Evolutionary conservation across 1,140 invertebrate genomes (phyloP).

Genomic region (Trachymyrmex cornetzi): DNA sequence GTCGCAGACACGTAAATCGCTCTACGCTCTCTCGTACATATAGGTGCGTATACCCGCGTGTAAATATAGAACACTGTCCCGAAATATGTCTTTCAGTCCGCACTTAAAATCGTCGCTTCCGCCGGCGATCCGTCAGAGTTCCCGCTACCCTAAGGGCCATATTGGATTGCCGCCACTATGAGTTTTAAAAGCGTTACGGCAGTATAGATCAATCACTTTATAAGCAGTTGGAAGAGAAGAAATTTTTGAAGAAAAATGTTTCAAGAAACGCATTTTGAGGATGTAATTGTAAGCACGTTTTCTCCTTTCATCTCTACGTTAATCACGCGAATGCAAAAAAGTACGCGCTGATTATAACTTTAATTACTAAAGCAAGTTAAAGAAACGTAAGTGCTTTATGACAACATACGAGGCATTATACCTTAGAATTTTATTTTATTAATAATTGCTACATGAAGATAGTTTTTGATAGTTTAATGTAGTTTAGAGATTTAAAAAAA

Average conservation of each 20-base stretch:
- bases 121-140: constrained; percentile 51
- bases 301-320: background rate
- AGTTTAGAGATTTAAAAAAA: background rate
- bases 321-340: background rate
- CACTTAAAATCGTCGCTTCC: constrained; percentile 80
- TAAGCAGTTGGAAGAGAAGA: background rate
- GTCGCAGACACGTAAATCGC: constrained; percentile 86
- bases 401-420: background rate
- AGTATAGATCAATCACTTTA: constrained; percentile 10
- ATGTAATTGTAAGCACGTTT: background rate
- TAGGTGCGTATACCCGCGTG: constrained; percentile 72
- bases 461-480: background rate
- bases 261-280: background rate
- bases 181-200: background rate
- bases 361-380: background rate
- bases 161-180: background rate
- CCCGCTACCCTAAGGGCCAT: constrained; percentile 62
- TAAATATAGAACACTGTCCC: constrained; percentile 81
- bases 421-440: background rate
- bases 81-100: constrained; percentile 80
- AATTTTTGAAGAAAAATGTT: background rate
- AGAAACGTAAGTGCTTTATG: background rate
- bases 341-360: background rate
- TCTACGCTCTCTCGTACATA: constrained; percentile 78
- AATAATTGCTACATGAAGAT: background rate